Evolutionary conservation across 2,797 vertebrate species (phyloP), one percentile per base, ranked within the genome.

Genomic region (Argentina silus): DNA sequence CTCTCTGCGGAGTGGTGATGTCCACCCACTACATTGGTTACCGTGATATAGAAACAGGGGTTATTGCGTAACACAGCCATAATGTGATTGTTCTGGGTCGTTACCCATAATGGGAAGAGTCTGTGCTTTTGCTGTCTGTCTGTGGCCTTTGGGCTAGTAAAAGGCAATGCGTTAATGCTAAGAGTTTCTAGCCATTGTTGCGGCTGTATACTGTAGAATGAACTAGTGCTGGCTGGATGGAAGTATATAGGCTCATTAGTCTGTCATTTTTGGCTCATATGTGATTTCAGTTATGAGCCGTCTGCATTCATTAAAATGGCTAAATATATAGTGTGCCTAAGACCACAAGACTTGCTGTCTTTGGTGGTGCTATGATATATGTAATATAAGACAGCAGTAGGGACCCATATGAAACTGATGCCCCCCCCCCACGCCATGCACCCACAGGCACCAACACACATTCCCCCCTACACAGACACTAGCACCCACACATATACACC

Each of bases 401-500:
- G 44, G 11, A 19, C 21, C 0, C 14, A 42, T 15, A 44, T 44
- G 19, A 6, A 51, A 1, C 27, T 4, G 7, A n/a, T n/a, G n/a
- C 27, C 27, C 27, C 27, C 27, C 27, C 27, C 27, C 27, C 27
- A 11, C 14, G 0, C n/a, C 8, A 56, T 15, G 9, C 2, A 42
- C 7, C 0, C n/a, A 59, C 42, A 56, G 12, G 57, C 17, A 11
- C 8, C 21, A 4, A 9, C 67, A 77, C 45, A 59, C 5, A 15
- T 51, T n/a, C n/a, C n/a, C n/a, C n/a, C n/a, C n/a, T n/a, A n/a
- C n/a, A 15, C 7, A 69, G 12, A n/a, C 7, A 42, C 23, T 56
- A 3, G 19, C 47, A 21, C 57, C 47, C 19, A 67, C 21, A 19
- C 48, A 70, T 56, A 69, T 15, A 69, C 53, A 66, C n/a, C n/a